Percentiles rank a stretch among this genome's conserved stretches.
phyloP scores from a whole-genome alignment of 2,113 vertebrate genomes.

The Heterocephalus glaber region DNA sequence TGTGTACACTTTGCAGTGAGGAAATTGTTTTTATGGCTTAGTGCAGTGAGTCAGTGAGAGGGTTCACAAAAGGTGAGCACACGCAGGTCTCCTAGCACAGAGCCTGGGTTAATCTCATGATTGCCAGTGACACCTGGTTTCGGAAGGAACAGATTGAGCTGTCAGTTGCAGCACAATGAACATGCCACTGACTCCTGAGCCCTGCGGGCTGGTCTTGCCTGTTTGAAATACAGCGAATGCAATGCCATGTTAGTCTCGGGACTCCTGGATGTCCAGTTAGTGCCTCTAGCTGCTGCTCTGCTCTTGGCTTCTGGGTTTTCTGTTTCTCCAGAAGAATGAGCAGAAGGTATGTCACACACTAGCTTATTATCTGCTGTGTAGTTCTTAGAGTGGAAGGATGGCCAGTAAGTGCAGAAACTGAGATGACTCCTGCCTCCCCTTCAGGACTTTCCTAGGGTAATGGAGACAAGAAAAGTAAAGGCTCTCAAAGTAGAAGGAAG shows the following conservation, averaged over 20 bases:
- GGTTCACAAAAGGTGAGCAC: background rate
- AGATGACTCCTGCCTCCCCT: background rate
- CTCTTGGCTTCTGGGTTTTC: background rate
- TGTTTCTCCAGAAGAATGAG: slow-evolving; percentile 19
- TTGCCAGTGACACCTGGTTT: background rate
- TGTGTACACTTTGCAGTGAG: background rate
- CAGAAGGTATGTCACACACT: background rate
- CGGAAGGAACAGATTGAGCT: background rate
- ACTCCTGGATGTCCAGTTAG: background rate
- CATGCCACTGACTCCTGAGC: background rate
- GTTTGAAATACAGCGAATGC: background rate
- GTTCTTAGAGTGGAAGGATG: background rate
- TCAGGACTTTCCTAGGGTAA: background rate
- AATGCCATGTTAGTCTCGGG: fast-evolving
- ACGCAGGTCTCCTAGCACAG: background rate
- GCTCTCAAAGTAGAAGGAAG: slow-evolving; percentile 14
- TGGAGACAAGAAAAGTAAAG: slow-evolving; percentile 25
- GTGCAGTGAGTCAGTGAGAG: background rate
- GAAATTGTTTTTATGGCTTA: background rate
- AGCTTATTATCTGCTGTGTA: background rate
- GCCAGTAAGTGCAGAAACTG: background rate
- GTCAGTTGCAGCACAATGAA: background rate
- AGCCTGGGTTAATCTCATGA: background rate
- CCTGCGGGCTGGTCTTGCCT: background rate
- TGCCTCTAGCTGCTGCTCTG: background rate